phyloP scores from a whole-genome alignment of 1,140 invertebrate genomes.

The Trichonephila clavipes region DNA sequence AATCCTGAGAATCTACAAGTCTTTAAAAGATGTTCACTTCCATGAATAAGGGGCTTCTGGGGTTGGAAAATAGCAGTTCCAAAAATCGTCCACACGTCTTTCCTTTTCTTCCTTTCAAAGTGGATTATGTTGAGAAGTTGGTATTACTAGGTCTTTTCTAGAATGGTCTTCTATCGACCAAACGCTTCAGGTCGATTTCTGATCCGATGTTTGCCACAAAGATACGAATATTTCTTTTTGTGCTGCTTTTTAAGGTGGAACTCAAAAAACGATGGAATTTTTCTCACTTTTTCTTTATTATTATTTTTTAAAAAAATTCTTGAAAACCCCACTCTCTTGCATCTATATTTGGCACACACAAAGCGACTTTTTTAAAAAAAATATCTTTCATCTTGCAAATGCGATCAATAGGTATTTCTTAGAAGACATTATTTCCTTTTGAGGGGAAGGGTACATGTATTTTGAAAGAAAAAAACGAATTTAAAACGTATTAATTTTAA shows the following conservation, averaged over 20 bases:
- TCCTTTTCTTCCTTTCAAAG: slow-evolving; percentile 13
- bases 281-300: neutral
- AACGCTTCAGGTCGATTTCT: slow-evolving; percentile 63
- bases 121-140: slow-evolving; percentile 68
- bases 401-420: no score
- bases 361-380: no score
- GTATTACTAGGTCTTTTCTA: slow-evolving; percentile 64
- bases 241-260: neutral
- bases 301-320: no score
- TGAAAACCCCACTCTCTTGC: no score
- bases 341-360: no score
- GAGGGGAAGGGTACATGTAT: no score
- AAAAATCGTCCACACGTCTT: neutral
- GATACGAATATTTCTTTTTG: slow-evolving; percentile 50
- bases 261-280: neutral
- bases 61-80: slow-evolving; percentile 12
- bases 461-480: no score
- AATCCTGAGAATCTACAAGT: slow-evolving; percentile 1
- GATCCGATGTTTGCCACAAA: slow-evolving; percentile 29
- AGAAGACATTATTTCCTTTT: no score
- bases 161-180: slow-evolving; percentile 22
- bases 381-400: no score
- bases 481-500: no score
- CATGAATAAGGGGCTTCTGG: neutral
- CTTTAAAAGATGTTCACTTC: neutral